Percentiles rank a stretch among this genome's conserved stretches.
These are phyloP conservation scores for Falcunculus frontatus DNA, from an alignment of 2,113 vertebrate species.

Conservation along the genomic window DNA sequence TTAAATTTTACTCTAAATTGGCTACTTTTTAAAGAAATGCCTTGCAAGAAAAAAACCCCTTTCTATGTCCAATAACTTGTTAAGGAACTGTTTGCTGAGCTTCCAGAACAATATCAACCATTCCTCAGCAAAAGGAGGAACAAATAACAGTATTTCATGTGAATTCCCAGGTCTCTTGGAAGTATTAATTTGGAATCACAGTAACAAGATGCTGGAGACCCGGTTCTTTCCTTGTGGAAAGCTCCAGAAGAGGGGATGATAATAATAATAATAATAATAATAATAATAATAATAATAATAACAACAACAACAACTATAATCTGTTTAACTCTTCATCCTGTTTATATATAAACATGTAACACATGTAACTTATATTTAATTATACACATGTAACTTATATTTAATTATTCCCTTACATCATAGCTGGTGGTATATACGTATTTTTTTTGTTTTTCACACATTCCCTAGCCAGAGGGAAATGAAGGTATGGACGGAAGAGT, in stretches of 20 bases:
- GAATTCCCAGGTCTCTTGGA: not conserved
- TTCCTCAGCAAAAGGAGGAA: not conserved
- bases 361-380: not conserved
- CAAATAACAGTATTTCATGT: not conserved
- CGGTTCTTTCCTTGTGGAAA: not conserved
- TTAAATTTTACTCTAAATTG: not conserved
- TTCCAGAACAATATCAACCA: not conserved
- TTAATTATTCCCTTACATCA: not conserved
- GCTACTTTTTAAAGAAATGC: not conserved
- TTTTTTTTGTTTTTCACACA: not conserved
- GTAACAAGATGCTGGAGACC: not conserved
- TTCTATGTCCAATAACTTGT: not conserved
- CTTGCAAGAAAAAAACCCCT: not conserved
- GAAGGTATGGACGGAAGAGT: not conserved
- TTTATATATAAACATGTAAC: accelerated
- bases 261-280: too few relatives aligned
- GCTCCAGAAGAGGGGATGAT: not conserved
- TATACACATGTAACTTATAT: not conserved
- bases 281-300: not conserved
- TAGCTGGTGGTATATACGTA: not conserved
- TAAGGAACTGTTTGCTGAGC: not conserved
- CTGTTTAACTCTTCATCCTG: not conserved
- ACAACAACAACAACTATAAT: not conserved
- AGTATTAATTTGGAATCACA: not conserved
- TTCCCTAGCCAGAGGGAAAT: not conserved